phyloP scores from a whole-genome alignment of 2,797 vertebrate species.

The Tapirus indicus region DNA sequence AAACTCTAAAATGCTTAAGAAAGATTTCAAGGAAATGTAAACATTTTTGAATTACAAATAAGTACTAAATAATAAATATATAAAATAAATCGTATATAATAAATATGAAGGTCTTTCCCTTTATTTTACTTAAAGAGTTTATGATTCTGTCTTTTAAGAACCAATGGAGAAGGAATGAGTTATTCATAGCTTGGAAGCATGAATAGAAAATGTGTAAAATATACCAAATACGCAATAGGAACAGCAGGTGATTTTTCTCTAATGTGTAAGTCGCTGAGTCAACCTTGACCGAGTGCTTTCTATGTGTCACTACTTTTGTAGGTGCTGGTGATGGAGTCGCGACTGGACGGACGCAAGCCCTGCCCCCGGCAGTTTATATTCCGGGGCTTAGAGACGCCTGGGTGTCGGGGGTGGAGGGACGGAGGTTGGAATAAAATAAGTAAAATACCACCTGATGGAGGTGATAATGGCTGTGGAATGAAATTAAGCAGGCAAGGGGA shows the following conservation, averaged over 20 bases:
- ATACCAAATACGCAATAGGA: neutral
- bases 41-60: neutral
- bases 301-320: fast-evolving
- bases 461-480: fast-evolving
- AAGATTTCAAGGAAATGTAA: neutral
- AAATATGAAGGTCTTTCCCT: neutral
- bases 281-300: fast-evolving
- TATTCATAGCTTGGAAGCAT: neutral
- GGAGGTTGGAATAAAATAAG: neutral
- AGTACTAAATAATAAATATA: neutral
- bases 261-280: neutral
- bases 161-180: neutral
- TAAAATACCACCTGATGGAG: neutral
- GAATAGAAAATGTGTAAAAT: neutral
- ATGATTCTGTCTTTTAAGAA: neutral
- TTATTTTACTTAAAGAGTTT: neutral
- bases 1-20: neutral
- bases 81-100: neutral
- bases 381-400: fast-evolving
- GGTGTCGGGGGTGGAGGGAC: fast-evolving
- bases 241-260: neutral
- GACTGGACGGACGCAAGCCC: neutral
- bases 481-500: neutral
- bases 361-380: no score
- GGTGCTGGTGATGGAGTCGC: neutral